Conservation (phyloP, 53 echinoderm and acorn worm genomes). For the Mesocentrotus franciscanus region DNA sequence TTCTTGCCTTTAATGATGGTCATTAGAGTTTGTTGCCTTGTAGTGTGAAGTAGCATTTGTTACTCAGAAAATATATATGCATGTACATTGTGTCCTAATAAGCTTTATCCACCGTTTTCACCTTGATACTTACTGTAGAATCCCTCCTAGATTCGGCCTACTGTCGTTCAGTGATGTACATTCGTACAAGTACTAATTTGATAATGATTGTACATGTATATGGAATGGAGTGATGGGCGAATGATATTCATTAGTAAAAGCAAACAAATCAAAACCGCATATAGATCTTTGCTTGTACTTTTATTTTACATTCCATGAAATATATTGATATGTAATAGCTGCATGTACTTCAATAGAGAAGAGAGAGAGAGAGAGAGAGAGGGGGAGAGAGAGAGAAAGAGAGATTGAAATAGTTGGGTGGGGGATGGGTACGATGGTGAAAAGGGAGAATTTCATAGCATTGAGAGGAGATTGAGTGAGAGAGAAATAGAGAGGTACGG, state of each 20-base stretch:
- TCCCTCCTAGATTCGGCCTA: neutral
- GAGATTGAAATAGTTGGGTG: too few species aligned
- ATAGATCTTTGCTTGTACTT: too few species aligned
- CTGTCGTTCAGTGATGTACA: neutral
- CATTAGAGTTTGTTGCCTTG: neutral
- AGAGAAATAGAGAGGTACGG: too few species aligned
- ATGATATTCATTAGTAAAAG: neutral
- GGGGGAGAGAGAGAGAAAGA: too few species aligned
- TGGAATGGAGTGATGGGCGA: neutral
- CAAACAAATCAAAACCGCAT: neutral
- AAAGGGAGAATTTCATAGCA: too few species aligned
- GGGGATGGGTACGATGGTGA: too few species aligned
- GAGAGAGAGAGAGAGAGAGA: too few species aligned
- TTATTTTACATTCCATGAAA: too few species aligned
- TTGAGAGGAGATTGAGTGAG: too few species aligned
- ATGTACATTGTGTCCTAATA: neutral
- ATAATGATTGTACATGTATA: neutral
- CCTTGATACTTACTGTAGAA: neutral
- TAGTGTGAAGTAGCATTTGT: neutral
- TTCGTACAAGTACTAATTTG: neutral
- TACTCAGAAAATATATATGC: neutral
- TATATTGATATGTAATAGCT: too few species aligned
- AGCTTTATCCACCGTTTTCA: neutral
- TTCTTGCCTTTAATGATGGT: slow-evolving; percentile 19
- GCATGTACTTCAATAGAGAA: too few species aligned